Percentiles rank a stretch among this genome's conserved stretches.
phyloP scores from a whole-genome alignment of 2,888 invertebrate species.

The Aethes cnicana region DNA sequence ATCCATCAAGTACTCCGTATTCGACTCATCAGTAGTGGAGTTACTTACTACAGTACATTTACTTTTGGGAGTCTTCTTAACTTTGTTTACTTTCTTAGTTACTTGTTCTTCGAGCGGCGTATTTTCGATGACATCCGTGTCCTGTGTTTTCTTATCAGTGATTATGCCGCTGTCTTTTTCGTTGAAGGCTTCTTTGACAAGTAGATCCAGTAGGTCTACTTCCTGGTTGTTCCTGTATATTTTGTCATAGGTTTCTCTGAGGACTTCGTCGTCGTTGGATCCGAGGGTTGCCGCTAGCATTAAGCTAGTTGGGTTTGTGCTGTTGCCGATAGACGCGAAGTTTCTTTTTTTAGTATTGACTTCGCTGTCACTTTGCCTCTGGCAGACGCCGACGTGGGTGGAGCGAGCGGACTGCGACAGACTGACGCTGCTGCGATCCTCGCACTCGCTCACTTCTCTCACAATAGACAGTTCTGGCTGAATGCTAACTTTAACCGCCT shows the following conservation, averaged over 20 bases:
- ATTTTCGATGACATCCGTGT: conserved; percentile 47
- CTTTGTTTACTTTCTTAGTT: conserved; percentile 21
- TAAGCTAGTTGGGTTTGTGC: conserved; percentile 47
- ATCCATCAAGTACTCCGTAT: conserved; percentile 52
- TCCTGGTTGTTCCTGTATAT: conserved; percentile 47
- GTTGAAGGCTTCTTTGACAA: conserved; percentile 56
- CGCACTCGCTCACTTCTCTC: conserved; percentile 56
- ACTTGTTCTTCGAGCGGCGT: conserved; percentile 38
- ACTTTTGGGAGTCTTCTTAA: conserved; percentile 32
- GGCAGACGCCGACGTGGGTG: conserved; percentile 43
- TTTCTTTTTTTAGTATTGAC: conserved; percentile 16
- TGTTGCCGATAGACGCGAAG: no score
- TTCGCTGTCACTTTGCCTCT: conserved; percentile 48
- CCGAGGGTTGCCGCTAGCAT: conserved; percentile 54
- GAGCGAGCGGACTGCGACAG: conserved; percentile 40
- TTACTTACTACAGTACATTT: conserved; percentile 41
- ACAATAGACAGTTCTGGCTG: conserved; percentile 57
- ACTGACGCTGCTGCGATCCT: conserved; percentile 42
- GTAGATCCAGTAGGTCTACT: conserved; percentile 53
- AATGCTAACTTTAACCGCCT: conserved; percentile 48
- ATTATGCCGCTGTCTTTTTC: conserved; percentile 45
- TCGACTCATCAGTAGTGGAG: conserved; percentile 60
- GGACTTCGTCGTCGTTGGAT: conserved; percentile 52
- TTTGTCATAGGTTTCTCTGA: conserved; percentile 51
- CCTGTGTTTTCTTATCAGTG: conserved; percentile 39